Base-by-base conservation (phyloP, 1,140 invertebrate species). In the Anadara kagoshimensis region DNA sequence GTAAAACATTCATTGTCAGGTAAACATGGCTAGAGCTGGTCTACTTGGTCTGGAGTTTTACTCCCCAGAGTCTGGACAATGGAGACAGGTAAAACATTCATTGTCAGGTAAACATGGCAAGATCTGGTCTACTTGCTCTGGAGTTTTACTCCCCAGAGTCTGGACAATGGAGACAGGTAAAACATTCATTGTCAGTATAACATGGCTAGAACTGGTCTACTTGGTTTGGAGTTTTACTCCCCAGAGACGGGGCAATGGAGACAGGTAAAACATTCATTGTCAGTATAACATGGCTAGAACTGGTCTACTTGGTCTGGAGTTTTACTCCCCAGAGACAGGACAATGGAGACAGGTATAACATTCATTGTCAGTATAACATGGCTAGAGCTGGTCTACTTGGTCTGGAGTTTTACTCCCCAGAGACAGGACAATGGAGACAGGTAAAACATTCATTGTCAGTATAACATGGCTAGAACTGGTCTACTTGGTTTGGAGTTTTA, bases 401-500 rank as follows among this genome's bases (percentile, higher is more conserved):
- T 12, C 91, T 98, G 20, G 97, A 98, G 89, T 95, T 97, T 93
- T 98, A 96, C 90, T 93, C 96, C 78, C 95, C 96, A 1, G 91
- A 93, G 43, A 94, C 94, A 0, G 91, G 94, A 71, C 91, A 92
- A n/a, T 98, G 97, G 97, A 90, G 96, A 22, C 94, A 95, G 91
- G 93, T 93, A 64, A n/a, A n/a, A n/a, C n/a, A n/a, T n/a, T n/a
- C n/a, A n/a, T n/a, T n/a, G n/a, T n/a, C n/a, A n/a, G n/a, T n/a
- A n/a, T n/a, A 93, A 92, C 70, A 89, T 98, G 80, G 90, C 96
- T 53, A 95, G 95, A 92, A 93, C 93, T 83, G 97, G 96, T 8
- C 93, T 94, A 70, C 93, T 94, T 3, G 94, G 94, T 11, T 91
- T 98, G 20, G 97, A 98, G 89, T 95, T 97, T 93, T 99, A 96